A percentile compares a stretch with the other conserved stretches of the same genome.
phyloP scores from a whole-genome alignment of 2,888 invertebrate genomes.

The Dicyrtoma fusca region DNA sequence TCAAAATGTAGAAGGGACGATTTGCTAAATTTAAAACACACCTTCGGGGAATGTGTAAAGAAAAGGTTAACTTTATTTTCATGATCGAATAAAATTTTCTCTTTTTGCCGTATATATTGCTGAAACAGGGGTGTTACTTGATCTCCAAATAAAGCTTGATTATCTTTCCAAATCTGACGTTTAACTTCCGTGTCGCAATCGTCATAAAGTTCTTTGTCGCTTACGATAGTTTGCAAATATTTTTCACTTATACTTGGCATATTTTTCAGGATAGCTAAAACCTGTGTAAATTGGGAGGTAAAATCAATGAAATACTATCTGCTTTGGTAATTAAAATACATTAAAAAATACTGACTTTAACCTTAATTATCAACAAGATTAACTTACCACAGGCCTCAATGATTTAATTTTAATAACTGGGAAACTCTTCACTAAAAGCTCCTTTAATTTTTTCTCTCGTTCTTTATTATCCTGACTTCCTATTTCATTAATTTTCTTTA shows the following conservation, averaged over 20 bases:
- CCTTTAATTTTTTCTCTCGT: constrained; percentile 82
- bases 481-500: constrained; percentile 80
- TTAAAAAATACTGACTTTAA: too few species aligned
- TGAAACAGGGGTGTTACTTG: constrained; percentile 94
- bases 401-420: constrained; percentile 89
- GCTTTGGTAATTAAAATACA: too few species aligned
- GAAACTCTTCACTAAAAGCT: constrained; percentile 88
- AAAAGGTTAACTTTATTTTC: constrained; percentile 79
- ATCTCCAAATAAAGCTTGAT: constrained; percentile 94
- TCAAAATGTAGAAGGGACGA: too few species aligned
- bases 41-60: constrained; percentile 92
- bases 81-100: constrained; percentile 87
- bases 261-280: constrained; percentile 85
- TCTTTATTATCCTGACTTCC: constrained; percentile 71
- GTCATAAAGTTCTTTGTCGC: constrained; percentile 86
- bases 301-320: too few species aligned
- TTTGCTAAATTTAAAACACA: constrained; percentile 58
- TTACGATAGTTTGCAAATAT: constrained; percentile 63
- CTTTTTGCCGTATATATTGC: constrained; percentile 92
- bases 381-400: constrained; percentile 82
- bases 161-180: constrained; percentile 97
- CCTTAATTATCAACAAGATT: too few species aligned
- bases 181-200: constrained; percentile 96
- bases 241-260: constrained; percentile 92
- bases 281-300: constrained; percentile 41